Evolutionary conservation across 2,113 vertebrate species (phyloP).

Genomic region (Heloderma charlesbogerti): DNA sequence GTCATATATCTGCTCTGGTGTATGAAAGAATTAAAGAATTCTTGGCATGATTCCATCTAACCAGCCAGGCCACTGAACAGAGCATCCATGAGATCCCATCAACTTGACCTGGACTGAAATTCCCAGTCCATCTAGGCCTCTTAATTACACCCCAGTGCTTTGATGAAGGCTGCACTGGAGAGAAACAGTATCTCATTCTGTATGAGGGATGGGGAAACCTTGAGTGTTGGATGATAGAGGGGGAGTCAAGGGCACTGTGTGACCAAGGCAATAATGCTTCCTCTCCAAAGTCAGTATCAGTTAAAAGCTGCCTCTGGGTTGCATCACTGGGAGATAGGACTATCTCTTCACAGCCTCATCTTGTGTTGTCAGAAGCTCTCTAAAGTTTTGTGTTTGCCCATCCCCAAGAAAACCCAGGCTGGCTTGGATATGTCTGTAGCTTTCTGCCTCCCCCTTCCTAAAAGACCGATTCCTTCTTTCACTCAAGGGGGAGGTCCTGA

Average conservation of each 20-base stretch:
- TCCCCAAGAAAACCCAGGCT: not conserved
- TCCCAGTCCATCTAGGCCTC: slow-evolving; percentile 48
- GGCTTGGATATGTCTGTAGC: not conserved
- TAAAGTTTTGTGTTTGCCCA: not conserved
- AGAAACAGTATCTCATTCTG: slow-evolving; percentile 64
- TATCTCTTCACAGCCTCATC: not conserved
- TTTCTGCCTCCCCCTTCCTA: not conserved
- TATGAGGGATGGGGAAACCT: slow-evolving; percentile 1
- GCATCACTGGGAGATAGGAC: slow-evolving; percentile 55
- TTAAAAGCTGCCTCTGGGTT: slow-evolving; percentile 64
- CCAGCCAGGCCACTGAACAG: slow-evolving; percentile 33
- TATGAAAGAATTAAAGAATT: slow-evolving; percentile 34
- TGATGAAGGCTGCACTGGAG: slow-evolving; percentile 58
- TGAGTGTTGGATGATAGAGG: slow-evolving; percentile 62
- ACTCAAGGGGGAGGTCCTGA: not conserved
- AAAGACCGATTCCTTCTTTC: not conserved
- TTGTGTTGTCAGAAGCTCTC: slow-evolving; percentile 40
- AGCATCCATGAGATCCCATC: slow-evolving; percentile 50
- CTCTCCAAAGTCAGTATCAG: slow-evolving; percentile 68
- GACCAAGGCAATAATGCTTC: slow-evolving; percentile 71
- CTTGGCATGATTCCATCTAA: slow-evolving; percentile 49
- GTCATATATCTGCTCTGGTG: not conserved
- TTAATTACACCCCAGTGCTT: slow-evolving; percentile 57
- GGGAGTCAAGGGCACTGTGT: slow-evolving; percentile 64
- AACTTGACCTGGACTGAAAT: slow-evolving; percentile 61